phyloP scores from a whole-genome alignment of 2,888 invertebrate species.

The Diarsia brunnea region DNA sequence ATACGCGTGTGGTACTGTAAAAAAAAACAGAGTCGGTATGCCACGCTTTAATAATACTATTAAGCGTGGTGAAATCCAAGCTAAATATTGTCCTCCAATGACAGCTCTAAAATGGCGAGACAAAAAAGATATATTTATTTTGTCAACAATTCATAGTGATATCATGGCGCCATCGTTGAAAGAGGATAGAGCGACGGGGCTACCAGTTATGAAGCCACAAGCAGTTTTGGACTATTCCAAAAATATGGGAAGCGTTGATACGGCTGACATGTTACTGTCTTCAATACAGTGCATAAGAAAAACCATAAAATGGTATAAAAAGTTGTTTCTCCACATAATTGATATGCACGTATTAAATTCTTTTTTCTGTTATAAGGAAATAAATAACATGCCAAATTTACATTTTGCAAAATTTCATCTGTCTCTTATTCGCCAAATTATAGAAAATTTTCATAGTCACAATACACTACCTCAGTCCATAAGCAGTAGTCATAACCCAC shows the following conservation, averaged over 20 bases:
- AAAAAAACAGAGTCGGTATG: slow-evolving; percentile 50
- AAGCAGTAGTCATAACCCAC: slow-evolving; percentile 40
- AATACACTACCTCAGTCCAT: slow-evolving; percentile 28
- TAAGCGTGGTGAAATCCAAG: slow-evolving; percentile 43
- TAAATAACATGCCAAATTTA: slow-evolving; percentile 41
- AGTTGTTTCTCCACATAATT: slow-evolving; percentile 48
- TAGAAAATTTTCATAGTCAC: slow-evolving; percentile 44
- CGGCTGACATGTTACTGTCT: slow-evolving; percentile 56
- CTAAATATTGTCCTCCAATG: slow-evolving; percentile 41
- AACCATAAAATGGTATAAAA: slow-evolving; percentile 54
- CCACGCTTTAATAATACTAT: slow-evolving; percentile 48
- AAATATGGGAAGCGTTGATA: slow-evolving; percentile 57
- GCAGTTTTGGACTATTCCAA: slow-evolving; percentile 52
- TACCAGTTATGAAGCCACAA: slow-evolving; percentile 52
- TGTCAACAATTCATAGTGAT: slow-evolving; percentile 51
- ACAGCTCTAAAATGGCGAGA: slow-evolving; percentile 61
- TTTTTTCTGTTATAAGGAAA: slow-evolving; percentile 37
- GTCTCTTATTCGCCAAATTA: slow-evolving; percentile 42
- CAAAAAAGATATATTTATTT: slow-evolving; percentile 54
- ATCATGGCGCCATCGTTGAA: slow-evolving; percentile 50
- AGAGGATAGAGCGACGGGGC: slow-evolving; percentile 45
- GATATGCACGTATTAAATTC: slow-evolving; percentile 46
- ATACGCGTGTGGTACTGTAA: slow-evolving; percentile 61
- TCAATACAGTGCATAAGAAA: slow-evolving; percentile 53
- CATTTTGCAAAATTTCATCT: slow-evolving; percentile 44